Percentiles rank a stretch among this genome's conserved stretches.
These are phyloP conservation scores for Sisyra terminalis DNA, from an alignment of 2,888 invertebrate genomes.

Conservation along the genomic window DNA sequence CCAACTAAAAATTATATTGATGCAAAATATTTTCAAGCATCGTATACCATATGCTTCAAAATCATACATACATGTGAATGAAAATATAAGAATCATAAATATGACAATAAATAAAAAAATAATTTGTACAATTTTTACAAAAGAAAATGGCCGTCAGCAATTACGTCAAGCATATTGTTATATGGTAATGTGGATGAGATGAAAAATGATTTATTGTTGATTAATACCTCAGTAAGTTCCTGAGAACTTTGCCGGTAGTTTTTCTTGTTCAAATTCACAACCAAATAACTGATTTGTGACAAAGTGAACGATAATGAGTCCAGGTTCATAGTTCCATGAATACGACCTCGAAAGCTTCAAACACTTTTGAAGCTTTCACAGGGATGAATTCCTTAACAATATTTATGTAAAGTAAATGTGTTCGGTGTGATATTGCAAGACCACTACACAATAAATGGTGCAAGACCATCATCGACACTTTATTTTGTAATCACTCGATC, in stretches of 20 bases:
- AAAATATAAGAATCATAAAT: background rate
- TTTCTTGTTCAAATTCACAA: conserved; percentile 89
- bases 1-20: conserved; percentile 44
- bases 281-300: conserved; percentile 96
- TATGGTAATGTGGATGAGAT: background rate
- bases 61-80: background rate
- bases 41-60: background rate
- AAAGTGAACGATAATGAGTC: conserved; percentile 97
- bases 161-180: background rate
- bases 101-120: background rate
- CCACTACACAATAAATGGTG: conserved; percentile 27
- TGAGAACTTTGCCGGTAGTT: conserved; percentile 82
- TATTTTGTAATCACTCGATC: conserved; percentile 5
- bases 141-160: conserved; percentile 3
- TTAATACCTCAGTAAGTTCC: conserved; percentile 73
- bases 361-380: conserved; percentile 83
- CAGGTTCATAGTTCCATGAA: conserved; percentile 92
- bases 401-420: conserved; percentile 25
- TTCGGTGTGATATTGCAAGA: conserved; percentile 22
- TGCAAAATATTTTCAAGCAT: background rate
- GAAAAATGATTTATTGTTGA: background rate
- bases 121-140: background rate
- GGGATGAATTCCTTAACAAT: conserved; percentile 52
- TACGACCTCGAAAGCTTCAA: conserved; percentile 88
- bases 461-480: conserved; percentile 30